phyloP scores from a whole-genome alignment of 2,113 vertebrate species.

The Vulpes lagopus region DNA sequence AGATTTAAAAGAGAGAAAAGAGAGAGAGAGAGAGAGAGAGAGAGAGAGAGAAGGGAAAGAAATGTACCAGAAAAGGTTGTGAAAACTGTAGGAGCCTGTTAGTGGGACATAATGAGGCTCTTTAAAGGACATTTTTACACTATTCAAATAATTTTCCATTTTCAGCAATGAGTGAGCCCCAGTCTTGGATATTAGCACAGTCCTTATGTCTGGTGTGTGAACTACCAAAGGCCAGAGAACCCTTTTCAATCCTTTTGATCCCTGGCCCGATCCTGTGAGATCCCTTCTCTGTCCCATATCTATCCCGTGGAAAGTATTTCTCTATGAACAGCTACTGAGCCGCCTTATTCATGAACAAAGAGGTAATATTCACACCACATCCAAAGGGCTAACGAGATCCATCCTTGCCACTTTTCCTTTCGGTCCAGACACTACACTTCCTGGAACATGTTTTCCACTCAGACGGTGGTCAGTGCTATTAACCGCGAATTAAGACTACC shows the following conservation, averaged over 20 bases:
- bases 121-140: neutral
- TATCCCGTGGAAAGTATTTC: neutral
- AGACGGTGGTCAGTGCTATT: neutral
- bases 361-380: neutral
- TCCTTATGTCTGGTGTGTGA: neutral
- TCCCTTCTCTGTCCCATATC: neutral
- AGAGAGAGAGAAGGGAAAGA: neutral
- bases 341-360: slow-evolving; percentile 26
- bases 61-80: neutral
- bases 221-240: neutral
- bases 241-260: neutral
- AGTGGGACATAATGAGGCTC: neutral
- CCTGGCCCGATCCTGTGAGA: neutral
- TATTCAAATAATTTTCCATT: neutral
- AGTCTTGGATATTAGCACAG: neutral
- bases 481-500: neutral
- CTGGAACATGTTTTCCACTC: neutral
- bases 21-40: neutral
- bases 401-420: neutral
- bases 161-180: neutral
- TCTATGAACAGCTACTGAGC: neutral
- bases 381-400: neutral
- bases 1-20: neutral
- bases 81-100: neutral
- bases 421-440: too few species aligned